These are phyloP conservation scores for Acrobasis suavella DNA, from an alignment of 2,888 invertebrate genomes.

Conservation along the genomic window DNA sequence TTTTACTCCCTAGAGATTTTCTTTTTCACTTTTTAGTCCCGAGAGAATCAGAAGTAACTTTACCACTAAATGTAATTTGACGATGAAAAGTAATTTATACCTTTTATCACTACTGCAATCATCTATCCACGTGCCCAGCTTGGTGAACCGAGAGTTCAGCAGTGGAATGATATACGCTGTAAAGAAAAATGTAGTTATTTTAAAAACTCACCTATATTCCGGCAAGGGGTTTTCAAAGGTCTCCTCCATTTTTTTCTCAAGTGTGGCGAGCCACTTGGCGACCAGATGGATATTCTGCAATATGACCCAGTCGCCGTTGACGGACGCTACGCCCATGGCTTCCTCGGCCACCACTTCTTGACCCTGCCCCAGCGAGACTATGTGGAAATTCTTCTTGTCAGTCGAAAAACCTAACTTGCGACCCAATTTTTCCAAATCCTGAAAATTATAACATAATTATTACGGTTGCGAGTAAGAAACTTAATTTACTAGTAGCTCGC, in stretches of 20 bases:
- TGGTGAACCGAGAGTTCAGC: too few species aligned
- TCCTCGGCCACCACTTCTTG: conserved; percentile 96
- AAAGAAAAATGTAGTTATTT: too few species aligned
- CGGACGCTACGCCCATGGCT: conserved; percentile 90
- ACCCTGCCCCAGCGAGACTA: conserved; percentile 96
- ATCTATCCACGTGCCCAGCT: too few species aligned
- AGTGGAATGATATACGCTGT: too few species aligned
- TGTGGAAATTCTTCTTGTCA: conserved; percentile 93
- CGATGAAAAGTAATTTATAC: too few species aligned
- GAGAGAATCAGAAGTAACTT: too few species aligned
- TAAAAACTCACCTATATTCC: conserved; percentile 76
- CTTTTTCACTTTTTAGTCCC: too few species aligned
- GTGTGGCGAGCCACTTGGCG: conserved; percentile 91
- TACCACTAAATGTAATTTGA: too few species aligned
- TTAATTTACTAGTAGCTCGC: too few species aligned
- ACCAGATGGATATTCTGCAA: conserved; percentile 97
- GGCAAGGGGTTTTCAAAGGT: conserved; percentile 85
- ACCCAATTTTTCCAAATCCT: conserved; percentile 94
- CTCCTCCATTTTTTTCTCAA: conserved; percentile 96
- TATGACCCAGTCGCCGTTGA: conserved; percentile 95
- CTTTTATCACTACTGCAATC: too few species aligned
- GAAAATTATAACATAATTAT: conserved; percentile 26
- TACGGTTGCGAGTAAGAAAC: too few species aligned
- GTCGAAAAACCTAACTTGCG: conserved; percentile 89
- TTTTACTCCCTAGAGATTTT: too few species aligned